Conservation (phyloP, 1,140 invertebrate genomes). For the Brevipalpus yothersi region DNA sequence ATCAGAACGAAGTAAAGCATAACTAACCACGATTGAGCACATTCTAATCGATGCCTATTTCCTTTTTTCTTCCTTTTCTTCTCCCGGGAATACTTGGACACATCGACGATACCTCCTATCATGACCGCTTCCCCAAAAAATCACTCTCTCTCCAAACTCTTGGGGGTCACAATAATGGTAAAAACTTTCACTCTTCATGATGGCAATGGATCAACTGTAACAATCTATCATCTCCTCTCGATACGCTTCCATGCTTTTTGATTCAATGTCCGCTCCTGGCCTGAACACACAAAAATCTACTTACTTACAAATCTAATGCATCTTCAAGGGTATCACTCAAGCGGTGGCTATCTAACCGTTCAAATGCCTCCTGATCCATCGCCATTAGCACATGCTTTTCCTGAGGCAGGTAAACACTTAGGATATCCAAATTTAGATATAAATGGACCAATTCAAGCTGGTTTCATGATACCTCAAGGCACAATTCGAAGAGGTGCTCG, state of each 20-base stretch:
- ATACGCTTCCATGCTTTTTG: not conserved
- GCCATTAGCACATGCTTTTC: constrained; percentile 47
- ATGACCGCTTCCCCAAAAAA: too few species aligned
- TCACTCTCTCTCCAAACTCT: not conserved
- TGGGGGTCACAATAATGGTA: not conserved
- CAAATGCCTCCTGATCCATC: constrained; percentile 56
- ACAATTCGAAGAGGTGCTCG: constrained; percentile 60
- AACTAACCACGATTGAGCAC: too few species aligned
- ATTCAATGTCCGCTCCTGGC: not conserved
- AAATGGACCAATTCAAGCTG: constrained; percentile 50
- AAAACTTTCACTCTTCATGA: not conserved
- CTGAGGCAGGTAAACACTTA: constrained; percentile 49
- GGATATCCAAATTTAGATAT: constrained; percentile 54
- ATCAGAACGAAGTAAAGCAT: too few species aligned
- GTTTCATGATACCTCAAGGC: constrained; percentile 33
- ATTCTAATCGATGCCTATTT: too few species aligned
- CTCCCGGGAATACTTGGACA: too few species aligned
- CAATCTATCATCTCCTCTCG: not conserved
- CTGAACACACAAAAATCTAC: not conserved
- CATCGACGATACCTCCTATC: too few species aligned
- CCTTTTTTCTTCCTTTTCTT: too few species aligned
- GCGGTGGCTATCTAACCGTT: constrained; percentile 53
- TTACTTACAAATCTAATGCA: not conserved
- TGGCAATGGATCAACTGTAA: not conserved
- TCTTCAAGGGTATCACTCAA: constrained; percentile 35